Base-by-base conservation (phyloP, 2,113 vertebrate species). In the Sialia sialis region DNA sequence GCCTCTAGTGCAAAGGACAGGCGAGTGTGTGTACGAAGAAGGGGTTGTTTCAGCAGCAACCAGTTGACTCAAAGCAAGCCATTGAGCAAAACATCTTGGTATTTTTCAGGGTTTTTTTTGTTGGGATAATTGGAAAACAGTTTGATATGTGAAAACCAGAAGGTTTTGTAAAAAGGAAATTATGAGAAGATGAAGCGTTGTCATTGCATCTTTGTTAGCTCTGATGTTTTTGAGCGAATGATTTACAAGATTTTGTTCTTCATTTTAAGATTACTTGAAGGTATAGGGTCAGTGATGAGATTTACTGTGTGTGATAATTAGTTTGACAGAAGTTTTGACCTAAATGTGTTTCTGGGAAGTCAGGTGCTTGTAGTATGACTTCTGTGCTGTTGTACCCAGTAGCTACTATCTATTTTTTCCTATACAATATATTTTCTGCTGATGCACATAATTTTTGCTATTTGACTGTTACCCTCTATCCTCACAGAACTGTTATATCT, bases 1-100 rank as follows among this genome's bases (percentile, higher is more conserved):
- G 11, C 10, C 20, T 55, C 12, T 19, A 55, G 11, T 0, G 0
- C 44, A 7, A 26, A 44, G 69, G 34, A 29, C 7, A 10, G 22
- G 44, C 56, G 2, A 27, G 34, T n/a, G 4, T 63, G 14, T 9
- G 17, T 7, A 7, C n/a, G 39, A 70, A 52, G 38, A 10, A 34
- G n/a, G 13, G 10, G 1, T 59, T 84, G 41, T 81, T 81, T 16
- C 18, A 64, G n/a, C 41, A 73, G 30, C 23, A 56, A 8, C 20
- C 1, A 0, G 1, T 6, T 89, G 75, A 51, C 44, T 51, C 9
- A 16, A 14, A 85, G 38, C n/a, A 54, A 39, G 32, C 16, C 32
- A 4, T 20, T 78, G 13, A 62, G 25, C 22, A 36, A 9, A 78
- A 21, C n/a, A 17, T 87, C 16, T 12, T 59, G 25, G 48, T 84